Percentiles rank a stretch among this genome's conserved stretches.
Conservation (phyloP, 2,888 invertebrate genomes). For the Scaptomyza tumidula region DNA sequence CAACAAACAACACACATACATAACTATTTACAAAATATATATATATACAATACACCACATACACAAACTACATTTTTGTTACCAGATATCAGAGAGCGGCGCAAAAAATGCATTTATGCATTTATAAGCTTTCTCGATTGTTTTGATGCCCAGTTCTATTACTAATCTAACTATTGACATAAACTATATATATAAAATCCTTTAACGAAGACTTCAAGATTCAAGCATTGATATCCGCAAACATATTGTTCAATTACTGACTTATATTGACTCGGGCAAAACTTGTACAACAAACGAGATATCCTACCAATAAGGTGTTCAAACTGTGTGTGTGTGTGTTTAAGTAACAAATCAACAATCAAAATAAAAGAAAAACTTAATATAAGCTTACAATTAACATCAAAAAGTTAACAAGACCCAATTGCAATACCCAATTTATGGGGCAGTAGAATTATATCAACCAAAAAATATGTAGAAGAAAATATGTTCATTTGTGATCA, state of each 20-base stretch:
- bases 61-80: constrained; percentile 4
- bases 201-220: not conserved
- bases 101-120: no score
- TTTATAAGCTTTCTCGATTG: no score
- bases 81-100: not conserved
- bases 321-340: not conserved
- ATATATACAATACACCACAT: constrained; percentile 18
- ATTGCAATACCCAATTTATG: not conserved
- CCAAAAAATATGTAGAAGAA: no score
- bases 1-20: constrained; percentile 3
- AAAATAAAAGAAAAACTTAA: not conserved
- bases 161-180: no score
- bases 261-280: not conserved
- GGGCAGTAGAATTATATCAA: not conserved
- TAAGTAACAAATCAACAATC: no score
- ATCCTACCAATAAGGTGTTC: constrained; percentile 3
- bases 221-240: not conserved
- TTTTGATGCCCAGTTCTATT: not conserved
- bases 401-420: not conserved
- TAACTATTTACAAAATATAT: constrained; percentile 5
- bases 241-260: not conserved
- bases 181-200: no score
- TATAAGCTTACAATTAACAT: not conserved
- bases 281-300: not conserved
- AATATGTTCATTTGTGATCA: no score